Base-by-base conservation (phyloP, 2,888 invertebrate species). In the Theretra japonica region DNA sequence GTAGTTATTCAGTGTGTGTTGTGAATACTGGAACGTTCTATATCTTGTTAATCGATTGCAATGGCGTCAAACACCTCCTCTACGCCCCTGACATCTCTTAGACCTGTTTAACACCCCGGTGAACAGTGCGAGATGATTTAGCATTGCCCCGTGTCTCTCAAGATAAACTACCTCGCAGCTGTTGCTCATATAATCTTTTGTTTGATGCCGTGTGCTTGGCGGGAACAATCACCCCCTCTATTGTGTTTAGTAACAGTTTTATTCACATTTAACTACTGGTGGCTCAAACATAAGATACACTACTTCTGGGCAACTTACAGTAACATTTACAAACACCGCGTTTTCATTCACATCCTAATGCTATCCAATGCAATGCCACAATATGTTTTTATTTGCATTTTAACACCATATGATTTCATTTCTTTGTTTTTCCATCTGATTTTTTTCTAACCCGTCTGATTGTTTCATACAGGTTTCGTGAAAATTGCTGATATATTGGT, bases 61-160 rank as follows among this genome's bases (percentile, higher is more conserved):
- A 81, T 81, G 80, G 80, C 76, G 48, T 65, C 65, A 65, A 60
- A 65, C 65, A 65, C 91, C 90, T 88, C 88, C 92, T 80, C 87
- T 94, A 94, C 94, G 94, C 94, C 88, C 93, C 94, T 94, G 94
- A 93, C 92, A 88, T 83, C 89, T 92, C 92, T 93, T 88, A 86
- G 91, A 91, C 93, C 93, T 88, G 86, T 73, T 73, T 79, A 90
- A 90, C 94, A 93, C 93, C 94, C 94, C 94, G 92, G 93, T 84
- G 79, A 84, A 91, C 94, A 94, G 93, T 90, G 91, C 92, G 94
- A 93, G 93, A 80, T 83, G 79, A 82, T 86, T 87, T 85, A 85
- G 72, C 81, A 59, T 68, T 57, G 69, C 60, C 56, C 48, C 15
- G 17, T 57, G 30, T 58, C 50, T n/a, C 28, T 72, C 59, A 30